phyloP scores from a whole-genome alignment of 2,113 vertebrate genomes.

The Cricetomys ansorgei region DNA sequence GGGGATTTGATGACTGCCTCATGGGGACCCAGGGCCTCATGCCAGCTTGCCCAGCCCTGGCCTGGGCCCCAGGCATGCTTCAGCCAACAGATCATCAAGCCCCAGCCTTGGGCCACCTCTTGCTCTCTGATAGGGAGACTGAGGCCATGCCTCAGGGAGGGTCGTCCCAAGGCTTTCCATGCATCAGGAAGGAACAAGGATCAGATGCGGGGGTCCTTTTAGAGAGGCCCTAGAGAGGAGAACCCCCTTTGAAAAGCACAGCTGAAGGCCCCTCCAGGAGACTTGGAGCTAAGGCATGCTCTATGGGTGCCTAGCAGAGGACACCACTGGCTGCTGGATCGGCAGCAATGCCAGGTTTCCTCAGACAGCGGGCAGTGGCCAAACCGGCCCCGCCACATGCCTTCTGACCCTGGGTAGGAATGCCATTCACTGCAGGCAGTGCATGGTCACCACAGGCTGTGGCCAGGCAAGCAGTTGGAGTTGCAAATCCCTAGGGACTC shows the following conservation, averaged over 20 bases:
- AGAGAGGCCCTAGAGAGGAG: not conserved
- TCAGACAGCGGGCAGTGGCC: slow-evolving; percentile 82
- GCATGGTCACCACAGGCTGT: not conserved
- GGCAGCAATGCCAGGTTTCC: slow-evolving; percentile 57
- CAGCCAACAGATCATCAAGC: not conserved
- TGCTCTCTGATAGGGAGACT: not conserved
- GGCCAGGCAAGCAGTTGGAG: not conserved
- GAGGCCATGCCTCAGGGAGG: not conserved
- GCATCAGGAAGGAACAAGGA: not conserved
- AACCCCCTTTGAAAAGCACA: rapidly evolving
- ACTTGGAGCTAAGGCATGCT: not conserved
- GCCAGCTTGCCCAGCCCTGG: slow-evolving; percentile 26
- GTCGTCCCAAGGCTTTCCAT: not conserved
- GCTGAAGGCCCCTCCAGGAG: not conserved
- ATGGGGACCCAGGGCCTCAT: slow-evolving; percentile 51
- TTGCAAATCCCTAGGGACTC: not conserved
- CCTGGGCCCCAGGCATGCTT: not conserved
- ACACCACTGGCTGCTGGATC: slow-evolving; percentile 65
- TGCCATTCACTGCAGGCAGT: slow-evolving; percentile 37
- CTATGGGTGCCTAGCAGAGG: slow-evolving; percentile 27
- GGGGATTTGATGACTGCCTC: slow-evolving; percentile 67
- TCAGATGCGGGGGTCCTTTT: not conserved
- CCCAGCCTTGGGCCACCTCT: not conserved
- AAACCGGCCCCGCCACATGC: slow-evolving; percentile 89
- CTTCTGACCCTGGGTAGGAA: slow-evolving; percentile 77